Evolutionary conservation across 2,113 vertebrate genomes (phyloP).

Genomic region (Octodon degus): DNA sequence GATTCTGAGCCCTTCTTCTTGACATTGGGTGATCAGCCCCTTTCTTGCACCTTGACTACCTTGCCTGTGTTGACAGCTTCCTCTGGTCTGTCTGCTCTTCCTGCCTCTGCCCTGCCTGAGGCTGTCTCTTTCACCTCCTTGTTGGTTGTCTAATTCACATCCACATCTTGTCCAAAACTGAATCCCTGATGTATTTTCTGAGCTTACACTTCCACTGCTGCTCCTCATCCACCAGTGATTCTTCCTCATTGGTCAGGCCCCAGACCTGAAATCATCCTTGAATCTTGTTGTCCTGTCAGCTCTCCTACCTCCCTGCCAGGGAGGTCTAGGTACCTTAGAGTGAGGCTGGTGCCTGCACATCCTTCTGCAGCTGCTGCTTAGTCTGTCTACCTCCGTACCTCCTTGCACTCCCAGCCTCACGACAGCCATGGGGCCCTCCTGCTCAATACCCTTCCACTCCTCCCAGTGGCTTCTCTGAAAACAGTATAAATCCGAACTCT

Average conservation of each 20-base stretch:
- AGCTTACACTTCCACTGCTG: not conserved
- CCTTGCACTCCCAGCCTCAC: not conserved
- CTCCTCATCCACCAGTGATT: not conserved
- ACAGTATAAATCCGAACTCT: not conserved
- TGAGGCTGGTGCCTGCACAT: too few relatives aligned
- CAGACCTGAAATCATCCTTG: not conserved
- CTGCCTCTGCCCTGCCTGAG: not conserved
- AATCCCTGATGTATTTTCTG: conserved; percentile 14
- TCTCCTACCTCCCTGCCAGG: not conserved
- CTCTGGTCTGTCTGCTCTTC: not conserved
- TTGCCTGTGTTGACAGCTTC: not conserved
- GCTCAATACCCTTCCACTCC: not conserved
- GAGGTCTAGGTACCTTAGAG: too few relatives aligned
- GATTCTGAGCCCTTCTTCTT: not conserved
- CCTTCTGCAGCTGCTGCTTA: not conserved
- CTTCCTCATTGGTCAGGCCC: not conserved
- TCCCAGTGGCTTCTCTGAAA: not conserved
- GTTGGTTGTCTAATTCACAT: not conserved
- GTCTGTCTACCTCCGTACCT: not conserved
- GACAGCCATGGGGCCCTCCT: not conserved
- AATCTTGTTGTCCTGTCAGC: not conserved
- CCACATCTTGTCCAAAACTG: not conserved
- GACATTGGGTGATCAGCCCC: not conserved
- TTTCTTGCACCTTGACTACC: not conserved
- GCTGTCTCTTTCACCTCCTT: not conserved